Evolutionary conservation across 2,888 invertebrate genomes (phyloP), one percentile per base, ranked within the genome.

Genomic region (Plagodis dolabraria): DNA sequence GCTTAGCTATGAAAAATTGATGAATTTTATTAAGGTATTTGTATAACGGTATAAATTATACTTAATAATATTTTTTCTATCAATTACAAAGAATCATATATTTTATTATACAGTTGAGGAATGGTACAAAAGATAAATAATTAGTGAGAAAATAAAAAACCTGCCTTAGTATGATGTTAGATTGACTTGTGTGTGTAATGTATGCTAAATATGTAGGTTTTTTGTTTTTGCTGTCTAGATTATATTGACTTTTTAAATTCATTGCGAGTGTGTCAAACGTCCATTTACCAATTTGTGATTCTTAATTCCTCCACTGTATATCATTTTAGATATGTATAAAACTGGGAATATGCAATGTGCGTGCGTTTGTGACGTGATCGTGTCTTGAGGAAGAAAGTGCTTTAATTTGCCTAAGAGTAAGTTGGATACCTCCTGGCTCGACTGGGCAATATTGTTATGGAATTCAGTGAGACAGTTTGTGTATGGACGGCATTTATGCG

Each of bases 281-380:
- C 90, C 89, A 89, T 87, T 86, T 85, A 86, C 76, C 77, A 78
- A 81, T 87, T 82, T 86, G 80, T 81, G 74, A 68, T 77, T 71
- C 66, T 70, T 67, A 79, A 86, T 92, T 91, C 89, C 92, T 91
- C 89, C 83, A 85, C 90, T 91, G 90, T 91, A 88, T 90, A 88
- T 85, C 81, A 79, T 82, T 40, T 81, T 85, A 85, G 80, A 78
- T 76, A 59, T 79, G 22, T 68, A 76, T 74, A n/a, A 72, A 72
- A 70, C 74, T 78, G 83, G 80, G 80, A 80, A 76, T 77, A 74
- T 79, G 84, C 83, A 82, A 82, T 81, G 76, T 78, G 71, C 76
- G 74, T 74, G 70, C 74, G 72, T 67, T 64, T 68, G 40, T 40
- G 40, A 8, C 36, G 36, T 36, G 36, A 36, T 36, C 66, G 65